Conservation (phyloP, 2,888 invertebrate genomes). For the Luperina nickerlii region DNA sequence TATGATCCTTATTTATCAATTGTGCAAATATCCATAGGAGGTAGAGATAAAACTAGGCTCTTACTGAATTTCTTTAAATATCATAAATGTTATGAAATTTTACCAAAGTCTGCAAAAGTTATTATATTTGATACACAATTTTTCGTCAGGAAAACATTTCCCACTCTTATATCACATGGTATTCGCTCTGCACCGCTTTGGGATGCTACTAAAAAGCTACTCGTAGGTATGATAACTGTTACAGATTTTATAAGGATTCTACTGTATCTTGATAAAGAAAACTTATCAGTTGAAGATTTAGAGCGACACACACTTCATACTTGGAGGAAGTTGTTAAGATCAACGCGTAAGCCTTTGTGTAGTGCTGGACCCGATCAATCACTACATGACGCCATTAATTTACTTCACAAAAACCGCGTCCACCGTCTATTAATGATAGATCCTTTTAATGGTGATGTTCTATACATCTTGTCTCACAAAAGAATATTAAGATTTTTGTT, state of each 20-base stretch:
- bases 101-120: slow-evolving; percentile 88
- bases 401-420: slow-evolving; percentile 84
- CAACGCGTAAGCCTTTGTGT: slow-evolving; percentile 84
- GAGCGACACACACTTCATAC: slow-evolving; percentile 86
- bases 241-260: slow-evolving; percentile 88
- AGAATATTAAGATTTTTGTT: slow-evolving; percentile 87
- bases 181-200: slow-evolving; percentile 88
- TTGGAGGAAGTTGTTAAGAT: slow-evolving; percentile 86
- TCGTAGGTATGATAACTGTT: slow-evolving; percentile 88
- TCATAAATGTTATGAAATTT: slow-evolving; percentile 88
- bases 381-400: slow-evolving; percentile 87
- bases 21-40: slow-evolving; percentile 88
- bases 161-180: slow-evolving; percentile 87
- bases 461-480: slow-evolving; percentile 87
- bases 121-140: slow-evolving; percentile 89
- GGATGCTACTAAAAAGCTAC: slow-evolving; percentile 85
- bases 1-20: slow-evolving; percentile 88
- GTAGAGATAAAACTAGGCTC: slow-evolving; percentile 87
- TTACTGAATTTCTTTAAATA: slow-evolving; percentile 88
- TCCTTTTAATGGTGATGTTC: slow-evolving; percentile 83
- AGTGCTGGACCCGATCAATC: slow-evolving; percentile 86
- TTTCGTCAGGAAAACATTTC: slow-evolving; percentile 87
- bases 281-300: slow-evolving; percentile 85
- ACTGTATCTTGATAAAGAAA: slow-evolving; percentile 83
- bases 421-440: slow-evolving; percentile 87